Percentiles rank a stretch among this genome's conserved stretches.
Conservation (phyloP, 1,140 invertebrate genomes). For the Octopus bimaculoides region DNA sequence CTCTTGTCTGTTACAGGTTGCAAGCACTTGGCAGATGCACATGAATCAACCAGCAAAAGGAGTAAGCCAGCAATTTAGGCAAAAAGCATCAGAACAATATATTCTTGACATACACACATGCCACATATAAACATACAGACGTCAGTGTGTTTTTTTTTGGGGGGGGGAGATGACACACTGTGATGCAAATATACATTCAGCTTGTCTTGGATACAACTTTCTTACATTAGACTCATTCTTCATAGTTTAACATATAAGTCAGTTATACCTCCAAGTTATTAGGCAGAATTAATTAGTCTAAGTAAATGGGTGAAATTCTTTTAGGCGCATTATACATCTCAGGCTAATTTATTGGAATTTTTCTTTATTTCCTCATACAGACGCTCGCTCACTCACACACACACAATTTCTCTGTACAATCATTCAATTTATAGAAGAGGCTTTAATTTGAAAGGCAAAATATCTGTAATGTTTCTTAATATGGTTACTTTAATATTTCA, state of each 20-base stretch:
- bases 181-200: not conserved
- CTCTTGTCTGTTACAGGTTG: not conserved
- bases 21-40: not conserved
- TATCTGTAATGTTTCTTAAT: not conserved
- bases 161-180: not conserved
- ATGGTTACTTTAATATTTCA: not conserved
- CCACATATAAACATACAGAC: not conserved
- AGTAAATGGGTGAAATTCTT: too few species aligned
- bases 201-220: not conserved
- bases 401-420: not conserved
- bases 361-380: not conserved
- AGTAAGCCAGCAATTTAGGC: too few species aligned
- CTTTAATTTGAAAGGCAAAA: not conserved
- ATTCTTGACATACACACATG: not conserved
- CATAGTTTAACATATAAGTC: too few species aligned
- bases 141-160: not conserved
- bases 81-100: too few species aligned
- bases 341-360: too few species aligned
- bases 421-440: not conserved
- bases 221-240: not conserved
- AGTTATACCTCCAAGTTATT: too few species aligned
- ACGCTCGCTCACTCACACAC: not conserved
- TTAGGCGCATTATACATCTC: too few species aligned
- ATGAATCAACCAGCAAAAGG: not conserved
- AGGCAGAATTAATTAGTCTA: too few species aligned